Evolutionary conservation across 2,113 vertebrate genomes (phyloP).

Genomic region (Carollia perspicillata): DNA sequence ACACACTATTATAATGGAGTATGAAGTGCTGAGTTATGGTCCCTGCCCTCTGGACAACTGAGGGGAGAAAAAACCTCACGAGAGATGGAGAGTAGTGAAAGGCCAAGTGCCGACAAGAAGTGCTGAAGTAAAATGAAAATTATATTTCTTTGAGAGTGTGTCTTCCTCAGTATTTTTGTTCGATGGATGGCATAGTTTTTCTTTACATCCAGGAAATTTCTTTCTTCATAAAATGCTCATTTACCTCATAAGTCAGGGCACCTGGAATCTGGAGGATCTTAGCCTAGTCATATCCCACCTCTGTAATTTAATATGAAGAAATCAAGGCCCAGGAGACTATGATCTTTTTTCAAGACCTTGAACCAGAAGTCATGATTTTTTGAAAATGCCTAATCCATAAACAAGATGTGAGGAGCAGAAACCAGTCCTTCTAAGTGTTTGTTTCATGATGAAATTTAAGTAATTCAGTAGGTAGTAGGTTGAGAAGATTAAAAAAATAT

Average conservation of each 20-base stretch:
- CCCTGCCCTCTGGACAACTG: neutral
- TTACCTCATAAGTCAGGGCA: neutral
- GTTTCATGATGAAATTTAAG: neutral
- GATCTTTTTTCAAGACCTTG: neutral
- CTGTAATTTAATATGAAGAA: conserved; percentile 19
- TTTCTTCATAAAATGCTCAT: conserved; percentile 1
- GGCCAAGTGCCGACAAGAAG: neutral
- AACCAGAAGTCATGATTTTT: neutral
- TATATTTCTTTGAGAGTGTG: neutral
- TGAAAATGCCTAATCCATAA: neutral
- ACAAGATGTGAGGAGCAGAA: neutral
- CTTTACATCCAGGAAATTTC: neutral
- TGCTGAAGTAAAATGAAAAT: neutral
- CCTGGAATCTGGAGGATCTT: neutral
- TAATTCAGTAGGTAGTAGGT: neutral
- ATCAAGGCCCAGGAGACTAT: neutral
- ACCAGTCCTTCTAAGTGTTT: neutral
- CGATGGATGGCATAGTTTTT: neutral
- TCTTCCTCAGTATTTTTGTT: neutral
- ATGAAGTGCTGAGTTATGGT: neutral
- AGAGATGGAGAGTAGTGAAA: neutral
- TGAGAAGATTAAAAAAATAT: neutral
- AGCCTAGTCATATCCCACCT: neutral
- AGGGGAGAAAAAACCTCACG: neutral
- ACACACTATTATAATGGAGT: too few species aligned